These are phyloP conservation scores for Pardosa pseudoannulata DNA, from an alignment of 2,888 invertebrate genomes.

Conservation along the genomic window DNA sequence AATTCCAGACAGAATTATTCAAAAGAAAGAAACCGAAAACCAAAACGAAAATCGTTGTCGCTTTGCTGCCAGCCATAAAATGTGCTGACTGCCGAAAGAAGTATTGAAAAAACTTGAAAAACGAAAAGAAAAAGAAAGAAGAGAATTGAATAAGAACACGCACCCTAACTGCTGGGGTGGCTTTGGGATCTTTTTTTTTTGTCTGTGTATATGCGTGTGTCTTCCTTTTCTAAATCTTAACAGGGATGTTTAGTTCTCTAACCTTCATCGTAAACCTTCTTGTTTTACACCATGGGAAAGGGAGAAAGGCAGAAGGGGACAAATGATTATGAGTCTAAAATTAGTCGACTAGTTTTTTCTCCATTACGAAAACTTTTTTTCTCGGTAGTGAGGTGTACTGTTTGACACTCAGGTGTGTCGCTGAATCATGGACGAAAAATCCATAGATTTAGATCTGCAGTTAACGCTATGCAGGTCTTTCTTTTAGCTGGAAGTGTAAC, in stretches of 20 bases:
- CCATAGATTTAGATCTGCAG: not conserved
- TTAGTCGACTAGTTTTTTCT: conserved; percentile 19
- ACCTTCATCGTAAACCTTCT: conserved; percentile 55
- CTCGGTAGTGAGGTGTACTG: not conserved
- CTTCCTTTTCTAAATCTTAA: not conserved
- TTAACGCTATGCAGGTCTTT: not conserved
- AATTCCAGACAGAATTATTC: conserved; percentile 61
- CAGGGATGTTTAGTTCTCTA: conserved; percentile 33
- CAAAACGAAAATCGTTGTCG: conserved; percentile 40
- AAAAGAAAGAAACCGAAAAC: conserved; percentile 32
- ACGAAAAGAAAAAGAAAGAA: not conserved
- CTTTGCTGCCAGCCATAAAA: conserved; percentile 63
- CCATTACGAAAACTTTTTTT: not conserved
- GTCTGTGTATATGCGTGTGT: too few relatives aligned
- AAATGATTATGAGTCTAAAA: conserved; percentile 58
- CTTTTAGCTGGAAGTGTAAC: too few relatives aligned
- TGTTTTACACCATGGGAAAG: conserved; percentile 42
- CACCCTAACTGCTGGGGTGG: not conserved
- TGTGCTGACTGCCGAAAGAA: conserved; percentile 36
- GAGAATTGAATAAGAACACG: not conserved
- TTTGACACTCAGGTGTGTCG: conserved; percentile 6
- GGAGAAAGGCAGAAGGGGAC: conserved; percentile 28
- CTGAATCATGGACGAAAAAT: not conserved
- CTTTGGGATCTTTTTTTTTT: not conserved
- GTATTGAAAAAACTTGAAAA: conserved; percentile 15